Evolutionary conservation across 1,140 invertebrate species (phyloP), one percentile per base, ranked within the genome.

Genomic region (Papilio glaucus): DNA sequence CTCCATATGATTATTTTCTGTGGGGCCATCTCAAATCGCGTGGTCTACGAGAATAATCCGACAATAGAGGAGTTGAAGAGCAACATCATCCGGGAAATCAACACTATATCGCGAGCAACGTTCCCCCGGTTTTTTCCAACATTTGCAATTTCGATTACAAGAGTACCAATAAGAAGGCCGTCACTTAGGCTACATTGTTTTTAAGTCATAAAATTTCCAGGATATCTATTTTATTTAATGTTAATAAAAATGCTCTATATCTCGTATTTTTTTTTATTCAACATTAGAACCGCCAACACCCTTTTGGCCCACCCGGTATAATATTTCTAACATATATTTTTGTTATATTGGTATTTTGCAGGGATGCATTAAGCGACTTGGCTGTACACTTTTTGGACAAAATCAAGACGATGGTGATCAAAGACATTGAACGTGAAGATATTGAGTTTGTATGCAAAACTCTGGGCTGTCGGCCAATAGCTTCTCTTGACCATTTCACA

Each of bases 321-420:
- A 3, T 33, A 2, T 33, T 33, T 6, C 29, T 33, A 33, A 33
- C 29, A 18, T 41, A n/a, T 70, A 29, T 24, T 33, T 53, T 69
- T 38, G 71, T 49, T 38, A 33, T 12, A 65, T 45, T 53, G 29
- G 62, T 76, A 24, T 74, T 71, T 85, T 88, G 41, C 78, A 96
- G 96, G 80, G 99, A 99, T 96, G 98, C 99, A 24, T 94, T 99
- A 10, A 99, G 96, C 85, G 99, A 99, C 92, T 93, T 99, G 78
- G 99, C 99, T 2, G 94, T 99, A 78, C 99, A 99, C 90, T 99
- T 99, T 93, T 94, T 99, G 77, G 98, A 99, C 84, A 99, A 99
- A 95, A 98, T 99, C 89, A 99, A 99, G 90, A 99, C 99, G 49
- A 97, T 99, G 97, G 98, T 99, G 8, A 95, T 99, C 21, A 99